Evolutionary conservation across 2,797 vertebrate species (phyloP), one percentile per base, ranked within the genome.

Genomic region (Distichodus sexfasciatus): DNA sequence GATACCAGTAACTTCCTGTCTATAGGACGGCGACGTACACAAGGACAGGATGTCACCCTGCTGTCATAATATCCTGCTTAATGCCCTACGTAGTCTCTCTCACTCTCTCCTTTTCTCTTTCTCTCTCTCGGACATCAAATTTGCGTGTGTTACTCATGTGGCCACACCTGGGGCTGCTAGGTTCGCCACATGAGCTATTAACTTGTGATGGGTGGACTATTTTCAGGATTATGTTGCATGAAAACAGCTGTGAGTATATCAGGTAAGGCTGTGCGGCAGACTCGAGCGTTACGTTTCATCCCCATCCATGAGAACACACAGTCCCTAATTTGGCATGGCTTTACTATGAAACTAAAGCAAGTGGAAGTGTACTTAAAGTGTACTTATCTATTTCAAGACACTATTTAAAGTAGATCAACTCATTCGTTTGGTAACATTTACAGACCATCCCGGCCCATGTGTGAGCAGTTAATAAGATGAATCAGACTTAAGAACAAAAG

Each of bases 401-500:
- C 19, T 38, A 29, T 24, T 50, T 66, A 36, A 66, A 28, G 9
- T 2, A 41, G 21, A 5, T n/a, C 3, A 66, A 31, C 24, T 3
- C 24, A 14, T 12, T 43, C n/a, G n/a, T n/a, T n/a, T n/a, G n/a
- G n/a, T n/a, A n/a, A n/a, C n/a, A n/a, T n/a, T n/a, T n/a, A n/a
- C n/a, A n/a, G n/a, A n/a, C n/a, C n/a, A n/a, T n/a, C n/a, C n/a
- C n/a, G n/a, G n/a, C n/a, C 15, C 63, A 54, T 12, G 33, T 43
- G 24, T 81, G 82, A 87, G 46, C 70, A 61, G 62, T 71, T 75
- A 84, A 76, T 78, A n/a, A 76, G 57, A 74, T 70, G 47, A 12
- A 36, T 72, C 46, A 54, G 63, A 59, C n/a, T 10, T 21, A 60
- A 33, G 29, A 33, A n/a, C 33, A 66, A 62, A 79, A 66, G 74